Evolutionary conservation across 2,797 vertebrate genomes (phyloP).

Genomic region (Gadopsis bispinosus): DNA sequence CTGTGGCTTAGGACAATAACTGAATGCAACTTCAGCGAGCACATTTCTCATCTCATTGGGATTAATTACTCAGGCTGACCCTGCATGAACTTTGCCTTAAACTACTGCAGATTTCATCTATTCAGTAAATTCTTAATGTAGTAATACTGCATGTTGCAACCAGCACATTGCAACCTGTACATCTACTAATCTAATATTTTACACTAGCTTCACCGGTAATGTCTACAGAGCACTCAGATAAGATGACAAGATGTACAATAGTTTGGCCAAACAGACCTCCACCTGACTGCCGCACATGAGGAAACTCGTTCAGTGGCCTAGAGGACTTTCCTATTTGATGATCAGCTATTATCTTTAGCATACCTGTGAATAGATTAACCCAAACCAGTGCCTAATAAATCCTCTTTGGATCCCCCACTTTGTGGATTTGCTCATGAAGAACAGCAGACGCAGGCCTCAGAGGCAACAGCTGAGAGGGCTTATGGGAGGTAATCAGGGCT

Average conservation of each 20-base stretch:
- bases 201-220: background rate
- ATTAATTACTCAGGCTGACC: slow-evolving; percentile 49
- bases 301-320: slow-evolving; percentile 1
- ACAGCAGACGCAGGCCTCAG: slow-evolving; percentile 42
- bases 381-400: slow-evolving; percentile 72
- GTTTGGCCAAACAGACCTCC: slow-evolving; percentile 21
- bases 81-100: slow-evolving; percentile 19
- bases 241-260: background rate
- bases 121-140: background rate
- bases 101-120: background rate
- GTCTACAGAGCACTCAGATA: background rate
- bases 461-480: slow-evolving; percentile 72
- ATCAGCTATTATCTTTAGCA: slow-evolving; percentile 67
- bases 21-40: slow-evolving; percentile 36
- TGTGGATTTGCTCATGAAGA: slow-evolving; percentile 68
- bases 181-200: background rate
- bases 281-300: slow-evolving; percentile 23
- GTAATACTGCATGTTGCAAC: background rate
- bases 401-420: slow-evolving; percentile 71
- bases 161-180: background rate
- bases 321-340: slow-evolving; percentile 52
- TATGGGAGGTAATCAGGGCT: slow-evolving; percentile 80
- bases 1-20: slow-evolving; percentile 39
- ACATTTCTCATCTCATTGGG: slow-evolving; percentile 36
- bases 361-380: slow-evolving; percentile 80